Conservation (phyloP, 2,888 invertebrate genomes). For the Coremacera marginata region DNA sequence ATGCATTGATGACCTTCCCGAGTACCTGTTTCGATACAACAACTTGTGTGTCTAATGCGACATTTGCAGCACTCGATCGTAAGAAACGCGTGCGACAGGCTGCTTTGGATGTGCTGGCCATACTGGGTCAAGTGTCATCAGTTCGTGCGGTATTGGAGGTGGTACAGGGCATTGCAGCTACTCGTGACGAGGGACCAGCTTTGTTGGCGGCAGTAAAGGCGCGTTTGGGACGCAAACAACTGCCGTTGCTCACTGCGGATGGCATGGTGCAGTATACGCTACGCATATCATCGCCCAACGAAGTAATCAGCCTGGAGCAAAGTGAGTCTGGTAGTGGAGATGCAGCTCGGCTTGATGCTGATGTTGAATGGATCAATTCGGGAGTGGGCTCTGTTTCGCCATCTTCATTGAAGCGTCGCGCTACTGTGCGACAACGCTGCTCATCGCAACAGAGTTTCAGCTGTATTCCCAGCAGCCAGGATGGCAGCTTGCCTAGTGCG, state of each 20-base stretch:
- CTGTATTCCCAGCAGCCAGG: constrained; percentile 38
- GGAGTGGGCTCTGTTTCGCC: constrained; percentile 75
- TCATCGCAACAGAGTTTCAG: constrained; percentile 49
- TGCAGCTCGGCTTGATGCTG: constrained; percentile 74
- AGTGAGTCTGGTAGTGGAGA: neutral
- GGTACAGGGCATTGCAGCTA: constrained; percentile 72
- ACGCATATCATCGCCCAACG: constrained; percentile 71
- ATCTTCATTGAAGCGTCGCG: constrained; percentile 68
- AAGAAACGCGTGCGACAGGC: constrained; percentile 83
- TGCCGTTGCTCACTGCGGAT: constrained; percentile 79
- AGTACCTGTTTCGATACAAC: constrained; percentile 78
- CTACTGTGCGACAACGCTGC: constrained; percentile 49
- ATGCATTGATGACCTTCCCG: constrained; percentile 82
- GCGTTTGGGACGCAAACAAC: constrained; percentile 79
- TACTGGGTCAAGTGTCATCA: constrained; percentile 80
- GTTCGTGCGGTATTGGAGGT: constrained; percentile 75
- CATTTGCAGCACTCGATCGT: constrained; percentile 70
- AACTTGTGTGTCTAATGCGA: constrained; percentile 69
- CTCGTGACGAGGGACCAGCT: constrained; percentile 70
- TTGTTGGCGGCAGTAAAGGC: constrained; percentile 80
- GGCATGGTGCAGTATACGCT: constrained; percentile 82
- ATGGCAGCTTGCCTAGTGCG: neutral
- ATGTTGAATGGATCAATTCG: constrained; percentile 82
- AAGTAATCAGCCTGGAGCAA: neutral
- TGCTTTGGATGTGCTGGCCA: constrained; percentile 83